phyloP scores from a whole-genome alignment of 2,797 vertebrate species.

The Chloroceryle amazona region DNA sequence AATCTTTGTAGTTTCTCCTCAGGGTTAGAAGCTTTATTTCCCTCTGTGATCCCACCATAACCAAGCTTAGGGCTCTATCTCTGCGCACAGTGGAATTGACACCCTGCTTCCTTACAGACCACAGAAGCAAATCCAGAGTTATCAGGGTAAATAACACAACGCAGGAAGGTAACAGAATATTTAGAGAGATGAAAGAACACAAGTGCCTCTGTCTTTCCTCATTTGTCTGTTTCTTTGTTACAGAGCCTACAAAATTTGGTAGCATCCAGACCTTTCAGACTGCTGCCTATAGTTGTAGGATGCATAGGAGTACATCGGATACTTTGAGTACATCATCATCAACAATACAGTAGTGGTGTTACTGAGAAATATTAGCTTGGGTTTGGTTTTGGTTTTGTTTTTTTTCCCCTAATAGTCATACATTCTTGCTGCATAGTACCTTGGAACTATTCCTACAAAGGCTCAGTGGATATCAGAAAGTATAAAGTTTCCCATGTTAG shows the following conservation, averaged over 20 bases:
- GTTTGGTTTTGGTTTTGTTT: background rate
- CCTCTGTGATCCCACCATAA: background rate
- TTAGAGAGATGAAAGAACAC: background rate
- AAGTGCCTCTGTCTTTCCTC: background rate
- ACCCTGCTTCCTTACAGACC: background rate
- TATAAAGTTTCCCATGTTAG: background rate
- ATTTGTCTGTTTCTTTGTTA: background rate
- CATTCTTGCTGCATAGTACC: background rate
- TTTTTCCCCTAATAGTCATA: background rate
- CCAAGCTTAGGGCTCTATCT: background rate
- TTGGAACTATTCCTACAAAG: background rate
- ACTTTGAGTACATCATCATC: background rate
- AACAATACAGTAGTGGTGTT: background rate
- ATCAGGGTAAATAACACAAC: background rate
- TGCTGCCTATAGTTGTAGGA: background rate
- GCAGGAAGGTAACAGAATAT: accelerated
- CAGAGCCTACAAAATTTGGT: background rate
- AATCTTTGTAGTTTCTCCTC: background rate
- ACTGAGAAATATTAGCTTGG: background rate
- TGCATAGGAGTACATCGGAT: background rate
- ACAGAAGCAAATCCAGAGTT: background rate
- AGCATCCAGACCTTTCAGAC: background rate
- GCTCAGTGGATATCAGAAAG: background rate
- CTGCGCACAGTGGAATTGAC: background rate
- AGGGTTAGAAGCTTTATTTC: background rate